Base-by-base conservation (phyloP, 1,140 invertebrate species). In the Drosophila bipectinata region DNA sequence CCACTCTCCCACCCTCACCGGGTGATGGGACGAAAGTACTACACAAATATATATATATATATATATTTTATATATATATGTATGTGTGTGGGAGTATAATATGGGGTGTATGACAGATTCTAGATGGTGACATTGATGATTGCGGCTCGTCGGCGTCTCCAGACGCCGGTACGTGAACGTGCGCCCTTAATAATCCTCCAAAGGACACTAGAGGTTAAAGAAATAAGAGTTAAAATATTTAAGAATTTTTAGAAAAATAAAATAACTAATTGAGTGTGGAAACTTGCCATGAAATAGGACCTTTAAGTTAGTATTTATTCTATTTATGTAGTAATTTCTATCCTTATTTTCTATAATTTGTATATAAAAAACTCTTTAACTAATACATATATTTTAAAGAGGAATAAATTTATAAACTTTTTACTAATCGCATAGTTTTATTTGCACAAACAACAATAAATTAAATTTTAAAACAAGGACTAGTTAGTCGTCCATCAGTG, bases 141-240 rank as follows among this genome's bases (percentile, higher is more conserved):
- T 81, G 82, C 69, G 81, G 68, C 81, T 82, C 47, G 79, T 44
- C 52, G 77, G 59, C 71, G 81, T 79, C 82, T 87, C 74, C 74
- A 87, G 83, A 82, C 78, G 82, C 71, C 80, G 59, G 64, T 82
- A 88, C 83, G 83, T 87, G 83, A 88, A 88, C 83, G 83, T 87
- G 83, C 79, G 83, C 83, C 82, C 79, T 72, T 82, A 79, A 87
- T 87, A 87, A 88, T 88, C 82, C 72, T 21, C 63, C 56, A 57
- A 57, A 53, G 64, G 55, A 76, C 54, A 58, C 12, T 24, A 0
- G 0, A 0, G 34, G 28, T 32, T 14, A 28, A 1, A 6, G n/a
- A 1, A 18, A 14, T 64, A 53, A 45, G 1, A 7, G 2, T 21
- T 1, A 1, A 4, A 1, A 7, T 21, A 32, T n/a, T 24, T 7